Conservation (phyloP, 2,797 vertebrate genomes). For the Manis crassicaudata region DNA sequence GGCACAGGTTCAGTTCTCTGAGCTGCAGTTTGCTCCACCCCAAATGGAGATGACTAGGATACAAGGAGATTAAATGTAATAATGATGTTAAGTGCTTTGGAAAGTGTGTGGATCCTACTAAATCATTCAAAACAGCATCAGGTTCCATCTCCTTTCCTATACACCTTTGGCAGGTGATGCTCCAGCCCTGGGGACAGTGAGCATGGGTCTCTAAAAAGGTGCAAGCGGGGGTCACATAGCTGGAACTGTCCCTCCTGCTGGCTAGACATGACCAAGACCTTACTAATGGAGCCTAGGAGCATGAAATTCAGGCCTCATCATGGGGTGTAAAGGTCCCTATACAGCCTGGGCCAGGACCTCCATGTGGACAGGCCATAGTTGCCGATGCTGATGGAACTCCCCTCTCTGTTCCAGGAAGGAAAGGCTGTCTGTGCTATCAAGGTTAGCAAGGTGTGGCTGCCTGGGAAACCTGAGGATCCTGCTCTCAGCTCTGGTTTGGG, state of each 20-base stretch:
- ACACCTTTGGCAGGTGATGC: rapidly evolving
- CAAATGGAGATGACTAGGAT: not conserved
- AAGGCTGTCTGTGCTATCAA: rapidly evolving
- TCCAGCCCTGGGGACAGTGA: not conserved
- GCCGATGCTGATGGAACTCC: rapidly evolving
- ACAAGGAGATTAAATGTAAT: not conserved
- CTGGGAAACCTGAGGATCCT: not conserved
- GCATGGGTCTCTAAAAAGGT: not conserved
- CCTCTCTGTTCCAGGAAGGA: not conserved
- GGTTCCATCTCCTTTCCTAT: not conserved
- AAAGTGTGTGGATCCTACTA: not conserved
- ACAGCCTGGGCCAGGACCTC: not conserved
- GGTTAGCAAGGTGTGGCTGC: no score
- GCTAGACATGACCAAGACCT: rapidly evolving
- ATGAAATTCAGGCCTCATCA: rapidly evolving
- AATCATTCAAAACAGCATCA: not conserved
- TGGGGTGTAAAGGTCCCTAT: rapidly evolving
- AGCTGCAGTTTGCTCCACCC: not conserved
- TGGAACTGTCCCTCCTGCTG: not conserved
- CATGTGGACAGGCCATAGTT: rapidly evolving
- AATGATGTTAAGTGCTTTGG: not conserved
- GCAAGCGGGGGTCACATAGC: not conserved
- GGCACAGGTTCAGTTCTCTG: not conserved
- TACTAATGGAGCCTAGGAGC: rapidly evolving
- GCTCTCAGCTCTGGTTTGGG: not conserved